Evolutionary conservation across 2,797 vertebrate genomes (phyloP), one percentile per base, ranked within the genome.

Genomic region (Chloroceryle inda): DNA sequence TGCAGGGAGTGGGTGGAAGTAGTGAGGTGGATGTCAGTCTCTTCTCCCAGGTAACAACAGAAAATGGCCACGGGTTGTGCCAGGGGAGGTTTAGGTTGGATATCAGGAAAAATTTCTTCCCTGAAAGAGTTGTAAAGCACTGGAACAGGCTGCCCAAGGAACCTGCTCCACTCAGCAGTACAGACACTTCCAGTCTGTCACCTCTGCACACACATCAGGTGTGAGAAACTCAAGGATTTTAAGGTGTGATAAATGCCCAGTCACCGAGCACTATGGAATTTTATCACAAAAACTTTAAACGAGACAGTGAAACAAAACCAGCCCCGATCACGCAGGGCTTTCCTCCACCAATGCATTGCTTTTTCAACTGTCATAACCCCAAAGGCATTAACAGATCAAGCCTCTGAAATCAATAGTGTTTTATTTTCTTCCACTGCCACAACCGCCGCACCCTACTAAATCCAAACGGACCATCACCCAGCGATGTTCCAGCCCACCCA

Each of bases 381-480:
- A 83, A 77, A 93, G 67, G 55, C 91, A 88, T 86, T 59, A 92
- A 62, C 59, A 71, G 40, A 90, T 93, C 59, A 91, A 85, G 47
- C 63, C 55, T 35, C 69, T 68, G 37, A 96, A 92, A 96, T 97
- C 95, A 80, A 96, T 97, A 81, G 27, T 75, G 62, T 22, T 92
- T 95, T 92, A 90, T 94, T 94, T 96, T 86, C 92, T 93, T 96
- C 71, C 80, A 68, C 56, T 84, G 73, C 82, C 74, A 95, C 33
- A 89, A 71, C 72, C 13, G 3, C 42, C 80, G 53, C 72, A 49
- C 44, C 64, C 79, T 66, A 78, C 92, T 68, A 85, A 93, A 93
- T 88, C 85, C 85, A 88, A 96, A 86, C 8, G 17, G 35, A 78
- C 26, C 81, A 85, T 53, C 73, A 45, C 53, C 42, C 47, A 40